Conservation (phyloP, 2,113 vertebrate genomes). For the Spea bombifrons region DNA sequence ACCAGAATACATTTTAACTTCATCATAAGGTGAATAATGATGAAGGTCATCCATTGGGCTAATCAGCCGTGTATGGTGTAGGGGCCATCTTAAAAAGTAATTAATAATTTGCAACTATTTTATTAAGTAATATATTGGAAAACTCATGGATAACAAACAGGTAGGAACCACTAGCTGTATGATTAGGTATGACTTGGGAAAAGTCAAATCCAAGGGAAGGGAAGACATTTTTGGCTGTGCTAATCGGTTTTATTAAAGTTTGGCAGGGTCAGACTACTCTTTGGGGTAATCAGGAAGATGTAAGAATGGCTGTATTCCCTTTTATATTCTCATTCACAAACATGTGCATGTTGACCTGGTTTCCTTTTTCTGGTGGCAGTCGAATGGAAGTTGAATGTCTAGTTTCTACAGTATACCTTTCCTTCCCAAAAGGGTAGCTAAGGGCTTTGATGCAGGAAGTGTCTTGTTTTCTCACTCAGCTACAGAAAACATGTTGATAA, state of each 20-base stretch:
- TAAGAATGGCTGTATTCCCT: conserved; percentile 13
- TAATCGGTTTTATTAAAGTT: conserved; percentile 9
- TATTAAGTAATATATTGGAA: too few relatives aligned
- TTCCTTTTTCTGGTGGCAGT: conserved; percentile 2
- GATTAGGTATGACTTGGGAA: background rate
- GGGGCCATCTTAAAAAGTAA: too few relatives aligned
- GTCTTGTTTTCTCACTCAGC: background rate
- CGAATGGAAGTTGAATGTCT: background rate
- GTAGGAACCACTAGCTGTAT: too few relatives aligned
- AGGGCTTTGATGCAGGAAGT: background rate
- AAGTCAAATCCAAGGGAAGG: conserved; percentile 5
- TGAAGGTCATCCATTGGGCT: too few relatives aligned
- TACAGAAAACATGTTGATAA: too few relatives aligned
- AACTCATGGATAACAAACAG: too few relatives aligned
- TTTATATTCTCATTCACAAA: background rate
- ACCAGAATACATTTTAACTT: too few relatives aligned
- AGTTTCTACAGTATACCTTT: background rate
- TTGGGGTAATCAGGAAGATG: background rate
- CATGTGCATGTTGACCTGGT: conserved; percentile 24
- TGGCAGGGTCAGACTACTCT: background rate
- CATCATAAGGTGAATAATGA: too few relatives aligned
- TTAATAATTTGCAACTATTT: too few relatives aligned
- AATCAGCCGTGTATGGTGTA: too few relatives aligned
- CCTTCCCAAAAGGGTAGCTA: background rate
- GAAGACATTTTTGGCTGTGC: background rate